Evolutionary conservation across 2,888 invertebrate genomes (phyloP), one percentile per base, ranked within the genome.

Genomic region (Rhyacophila evoluta): DNA sequence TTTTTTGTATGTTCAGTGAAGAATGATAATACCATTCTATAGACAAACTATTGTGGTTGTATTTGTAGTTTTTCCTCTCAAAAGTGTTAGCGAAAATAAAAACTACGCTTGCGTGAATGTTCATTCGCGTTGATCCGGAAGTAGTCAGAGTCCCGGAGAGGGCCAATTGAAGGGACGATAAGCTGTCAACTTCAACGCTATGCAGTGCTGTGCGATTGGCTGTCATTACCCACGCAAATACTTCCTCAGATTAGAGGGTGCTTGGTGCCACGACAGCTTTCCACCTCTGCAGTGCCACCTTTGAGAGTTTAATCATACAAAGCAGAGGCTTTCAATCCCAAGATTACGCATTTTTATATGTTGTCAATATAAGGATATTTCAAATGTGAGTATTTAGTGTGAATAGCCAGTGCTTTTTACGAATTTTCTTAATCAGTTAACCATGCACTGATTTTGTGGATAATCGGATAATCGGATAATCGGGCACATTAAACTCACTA

Each of bases 121-220:
- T 55, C 55, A 55, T 19, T 55, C 12, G 19, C 15, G 19, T 55
- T 55, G 25, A 55, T 55, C 55, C 55, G 55, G 55, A 55, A 55
- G 12, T 19, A 19, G 55, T 6, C 25, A 8, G 19, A 55, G 55
- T 12, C 19, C 55, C 19, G 19, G 12, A 55, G 55, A 6, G 8
- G 55, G 55, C 55, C 55, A 55, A 55, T 55, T 55, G 55, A 55
- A 55, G 55, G 55, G 55, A 55, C 19, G 55, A 55, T 55, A 55
- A 55, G 55, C 55, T 55, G 55, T 10, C 15, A 55, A 55, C 25
- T 55, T 25, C 55, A 55, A 19, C 25, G 19, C 55, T 19, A 19
- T 25, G 19, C 55, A 39, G 15, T 25, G 19, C 15, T 19, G 15
- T 55, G 19, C 55, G 25, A 55, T 55, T 55, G 55, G 55, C 55